phyloP scores from a whole-genome alignment of 2,797 vertebrate species.

The Schizopygopsis malacanthus region DNA sequence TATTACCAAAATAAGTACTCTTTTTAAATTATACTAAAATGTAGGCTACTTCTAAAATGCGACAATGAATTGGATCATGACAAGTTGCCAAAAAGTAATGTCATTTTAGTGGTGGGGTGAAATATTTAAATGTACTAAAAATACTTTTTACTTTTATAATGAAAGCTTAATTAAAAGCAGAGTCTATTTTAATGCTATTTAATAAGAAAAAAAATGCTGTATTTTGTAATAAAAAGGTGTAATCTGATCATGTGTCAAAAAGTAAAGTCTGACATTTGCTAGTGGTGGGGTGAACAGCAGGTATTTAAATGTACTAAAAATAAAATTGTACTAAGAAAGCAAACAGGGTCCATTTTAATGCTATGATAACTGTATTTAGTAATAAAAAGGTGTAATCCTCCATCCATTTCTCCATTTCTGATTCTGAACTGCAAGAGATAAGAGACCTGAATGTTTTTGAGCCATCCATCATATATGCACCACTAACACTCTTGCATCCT shows the following conservation, averaged over 20 bases:
- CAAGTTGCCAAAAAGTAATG: neutral
- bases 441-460: too few species aligned
- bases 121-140: neutral
- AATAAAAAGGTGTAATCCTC: conserved; percentile 76
- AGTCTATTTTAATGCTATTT: too few species aligned
- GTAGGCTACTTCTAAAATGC: neutral
- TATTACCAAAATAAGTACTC: neutral
- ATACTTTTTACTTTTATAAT: too few species aligned
- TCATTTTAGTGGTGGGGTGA: neutral
- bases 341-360: neutral
- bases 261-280: neutral
- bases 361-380: too few species aligned
- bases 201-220: too few species aligned
- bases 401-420: conserved; percentile 96
- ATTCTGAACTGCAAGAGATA: conserved; percentile 75
- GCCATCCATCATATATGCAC: neutral
- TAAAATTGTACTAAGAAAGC: neutral
- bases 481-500: neutral
- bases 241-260: neutral
- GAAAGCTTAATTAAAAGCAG: too few species aligned
- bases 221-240: too few species aligned
- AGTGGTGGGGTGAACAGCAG: neutral
- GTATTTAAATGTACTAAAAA: too few species aligned
- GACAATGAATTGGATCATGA: neutral
- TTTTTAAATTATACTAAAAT: neutral